Percentiles rank a stretch among this genome's conserved stretches.
Evolutionary conservation across 2,113 vertebrate genomes (phyloP).

Genomic region (Mastomys coucha): DNA sequence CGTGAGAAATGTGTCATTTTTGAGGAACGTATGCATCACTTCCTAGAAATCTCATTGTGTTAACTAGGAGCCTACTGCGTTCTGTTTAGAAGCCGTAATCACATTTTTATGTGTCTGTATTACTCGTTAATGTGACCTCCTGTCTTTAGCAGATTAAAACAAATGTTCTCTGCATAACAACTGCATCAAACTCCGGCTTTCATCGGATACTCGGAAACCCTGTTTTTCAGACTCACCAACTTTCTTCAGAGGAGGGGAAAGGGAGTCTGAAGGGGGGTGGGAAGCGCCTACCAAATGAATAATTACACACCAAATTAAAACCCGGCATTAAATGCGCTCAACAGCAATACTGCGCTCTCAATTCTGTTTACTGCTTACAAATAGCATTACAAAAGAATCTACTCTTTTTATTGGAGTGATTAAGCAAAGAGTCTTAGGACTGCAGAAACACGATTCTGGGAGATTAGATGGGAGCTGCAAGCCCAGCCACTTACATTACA

Average conservation of each 20-base stretch:
- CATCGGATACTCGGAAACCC: background rate
- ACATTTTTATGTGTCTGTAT: slow-evolving; percentile 89
- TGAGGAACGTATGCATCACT: slow-evolving; percentile 89
- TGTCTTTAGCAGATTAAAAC: slow-evolving; percentile 83
- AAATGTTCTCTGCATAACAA: slow-evolving; percentile 64
- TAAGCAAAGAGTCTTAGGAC: slow-evolving; percentile 55
- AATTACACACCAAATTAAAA: slow-evolving; percentile 75
- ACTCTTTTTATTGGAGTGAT: slow-evolving; percentile 80
- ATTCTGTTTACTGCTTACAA: slow-evolving; percentile 83
- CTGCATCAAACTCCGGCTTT: slow-evolving; percentile 67
- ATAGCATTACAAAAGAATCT: slow-evolving; percentile 80
- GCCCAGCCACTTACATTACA: background rate
- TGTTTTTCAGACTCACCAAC: slow-evolving; percentile 48
- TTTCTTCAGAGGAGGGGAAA: background rate
- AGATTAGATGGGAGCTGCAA: slow-evolving; percentile 46
- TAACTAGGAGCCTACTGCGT: slow-evolving; percentile 90
- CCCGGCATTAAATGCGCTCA: slow-evolving; percentile 31
- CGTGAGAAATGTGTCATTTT: slow-evolving; percentile 90
- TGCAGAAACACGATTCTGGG: slow-evolving; percentile 23
- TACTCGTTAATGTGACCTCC: slow-evolving; percentile 89
- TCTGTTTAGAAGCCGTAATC: slow-evolving; percentile 88
- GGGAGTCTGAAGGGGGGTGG: background rate
- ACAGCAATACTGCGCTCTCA: slow-evolving; percentile 62
- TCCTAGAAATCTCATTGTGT: slow-evolving; percentile 91
- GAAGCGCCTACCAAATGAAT: slow-evolving; percentile 62